Evolutionary conservation across 2,888 invertebrate species (phyloP), one percentile per base, ranked within the genome.

Genomic region (Caenorhabditis afra): DNA sequence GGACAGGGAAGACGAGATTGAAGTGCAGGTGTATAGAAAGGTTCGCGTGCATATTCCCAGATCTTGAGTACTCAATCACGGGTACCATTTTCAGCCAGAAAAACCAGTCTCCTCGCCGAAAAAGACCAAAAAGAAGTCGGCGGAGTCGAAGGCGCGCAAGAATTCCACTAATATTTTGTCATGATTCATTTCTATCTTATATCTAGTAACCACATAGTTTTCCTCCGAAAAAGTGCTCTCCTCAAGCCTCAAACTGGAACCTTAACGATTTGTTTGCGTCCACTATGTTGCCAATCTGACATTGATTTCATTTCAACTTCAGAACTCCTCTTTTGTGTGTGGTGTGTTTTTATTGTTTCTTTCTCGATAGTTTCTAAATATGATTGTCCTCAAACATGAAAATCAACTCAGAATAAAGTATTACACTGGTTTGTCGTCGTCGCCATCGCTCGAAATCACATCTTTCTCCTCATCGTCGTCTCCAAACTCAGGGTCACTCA

Each of bases 81-180:
- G n/a, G n/a, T n/a, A n/a, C n/a, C n/a, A n/a, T n/a, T 75, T 81
- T 67, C 58, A 74, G 68, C 73, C 79, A 1, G 83, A 83, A 49
- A 83, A 83, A 45, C 77, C 77, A 11, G 61, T 71, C 0, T 81
- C 81, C 4, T 84, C 84, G 0, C 86, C 86, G 22, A 86, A 86
- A 66, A 86, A 86, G 49, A 86, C 86, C 12, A 86, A 86, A 52
- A 86, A 86, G 65, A 86, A 86, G 59, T 82, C 85, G 14, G 86
- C 86, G 4, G 86, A 85, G 61, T 80, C 81, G 18, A 86, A 86
- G 75, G 86, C 84, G n/a, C 67, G 83, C 14, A 86, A 86, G 71
- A 66, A 74, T 57, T 70, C 68, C 39, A 35, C 53, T 23, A 65
- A 66, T 37, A 66, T 66, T 12, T 22, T 66, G 18, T 45, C 74